Conservation (phyloP, 2,888 invertebrate genomes). For the Callyntrura guangdongensis region DNA sequence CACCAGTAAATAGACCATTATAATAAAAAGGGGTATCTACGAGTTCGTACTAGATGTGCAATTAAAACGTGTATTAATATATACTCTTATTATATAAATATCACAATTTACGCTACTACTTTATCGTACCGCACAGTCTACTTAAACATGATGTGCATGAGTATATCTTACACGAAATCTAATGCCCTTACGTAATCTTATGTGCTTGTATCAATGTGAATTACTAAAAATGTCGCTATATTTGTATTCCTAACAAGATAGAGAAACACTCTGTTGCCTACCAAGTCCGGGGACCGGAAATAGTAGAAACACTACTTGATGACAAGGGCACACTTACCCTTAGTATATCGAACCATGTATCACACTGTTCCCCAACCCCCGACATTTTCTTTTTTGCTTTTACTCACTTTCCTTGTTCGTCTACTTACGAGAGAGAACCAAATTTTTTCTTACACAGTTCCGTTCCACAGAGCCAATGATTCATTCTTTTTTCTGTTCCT, state of each 20-base stretch:
- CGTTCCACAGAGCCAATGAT: background rate
- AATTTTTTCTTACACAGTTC: background rate
- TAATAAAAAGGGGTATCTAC: background rate
- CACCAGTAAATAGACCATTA: constrained; percentile 18
- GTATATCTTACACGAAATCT: background rate
- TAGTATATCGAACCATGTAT: constrained; percentile 64
- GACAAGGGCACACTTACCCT: constrained; percentile 65
- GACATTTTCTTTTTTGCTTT: background rate
- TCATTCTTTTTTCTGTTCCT: constrained; percentile 3
- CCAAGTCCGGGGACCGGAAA: constrained; percentile 62
- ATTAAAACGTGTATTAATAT: constrained; percentile 18
- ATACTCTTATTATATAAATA: constrained; percentile 29
- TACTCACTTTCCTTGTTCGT: background rate
- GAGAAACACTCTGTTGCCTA: too few relatives aligned
- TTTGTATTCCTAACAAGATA: constrained; percentile 23
- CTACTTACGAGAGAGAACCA: background rate
- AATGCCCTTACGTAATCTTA: background rate
- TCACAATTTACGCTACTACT: background rate
- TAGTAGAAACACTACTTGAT: constrained; percentile 71
- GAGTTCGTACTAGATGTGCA: background rate
- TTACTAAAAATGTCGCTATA: constrained; percentile 20
- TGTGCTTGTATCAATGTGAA: background rate
- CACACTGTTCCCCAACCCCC: constrained; percentile 51
- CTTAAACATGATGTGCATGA: background rate
- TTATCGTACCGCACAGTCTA: too few relatives aligned